Evolutionary conservation across 2,797 vertebrate species (phyloP), one percentile per base, ranked within the genome.

Genomic region (Typhlichthys eigenmanni): DNA sequence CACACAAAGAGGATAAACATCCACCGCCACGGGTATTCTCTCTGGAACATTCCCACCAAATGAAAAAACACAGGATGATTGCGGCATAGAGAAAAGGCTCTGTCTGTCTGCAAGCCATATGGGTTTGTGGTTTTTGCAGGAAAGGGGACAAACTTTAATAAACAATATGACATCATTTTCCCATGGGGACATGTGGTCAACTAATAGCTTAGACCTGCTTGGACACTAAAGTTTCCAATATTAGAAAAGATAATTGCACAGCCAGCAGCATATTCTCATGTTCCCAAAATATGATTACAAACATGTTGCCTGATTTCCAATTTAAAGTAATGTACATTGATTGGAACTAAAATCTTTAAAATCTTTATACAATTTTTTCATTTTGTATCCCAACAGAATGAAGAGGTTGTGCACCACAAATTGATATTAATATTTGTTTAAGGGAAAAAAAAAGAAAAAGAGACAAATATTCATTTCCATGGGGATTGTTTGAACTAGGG

Each of bases 1-100:
- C 81, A 85, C 70, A 87, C 72, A 84, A 69, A 73, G 66, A 78
- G 69, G 78, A 76, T 86, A 85, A 78, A 59, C 72, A 57, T 68
- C 11, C 47, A 48, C 47, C 83, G 76, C 59, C 74, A 56, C 69
- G 0, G 77, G 72, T 74, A 77, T 83, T 82, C 75, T 86, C 69
- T 64, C 55, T 72, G 76, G 67, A 83, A 64, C 64, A 10, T 66
- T 78, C 55, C 58, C 59, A 77, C 76, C 61, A 62, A 77, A 69
- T 74, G 54, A 68, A 48, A 59, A 50, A 49, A 48, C 46, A 24
- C 60, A 2, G 14, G 57, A 58, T 54, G 47, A 54, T 64, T 3
- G 58, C 66, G 78, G 76, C 84, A 68, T 81, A 76, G 71, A 79
- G 81, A 66, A 79, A 87, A 84, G 52, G 54, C 60, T 59, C 58